A percentile compares a stretch with the other conserved stretches of the same genome.
phyloP scores from a whole-genome alignment of 2,113 vertebrate species.

The Puffinus mauretanicus region DNA sequence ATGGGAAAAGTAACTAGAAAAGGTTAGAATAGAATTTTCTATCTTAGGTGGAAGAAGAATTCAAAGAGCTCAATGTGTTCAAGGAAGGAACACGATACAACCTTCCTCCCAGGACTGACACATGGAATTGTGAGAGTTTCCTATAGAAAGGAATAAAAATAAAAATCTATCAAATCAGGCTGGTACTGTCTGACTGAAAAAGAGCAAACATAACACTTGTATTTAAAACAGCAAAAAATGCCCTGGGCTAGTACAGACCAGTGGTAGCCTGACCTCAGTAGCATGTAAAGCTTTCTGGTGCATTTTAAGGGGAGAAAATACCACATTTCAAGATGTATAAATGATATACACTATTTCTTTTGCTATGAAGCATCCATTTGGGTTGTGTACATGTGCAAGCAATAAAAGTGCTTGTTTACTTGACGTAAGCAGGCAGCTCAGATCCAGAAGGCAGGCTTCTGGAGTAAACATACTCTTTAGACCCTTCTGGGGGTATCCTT shows the following conservation, averaged over 20 bases:
- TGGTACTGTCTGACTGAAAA: not conserved
- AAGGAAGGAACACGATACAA: not conserved
- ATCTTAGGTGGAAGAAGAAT: not conserved
- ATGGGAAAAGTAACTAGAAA: not conserved
- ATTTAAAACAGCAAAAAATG: not conserved
- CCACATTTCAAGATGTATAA: not conserved
- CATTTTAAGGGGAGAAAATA: not conserved
- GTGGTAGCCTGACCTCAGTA: not conserved
- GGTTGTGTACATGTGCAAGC: not conserved
- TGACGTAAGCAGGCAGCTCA: not conserved
- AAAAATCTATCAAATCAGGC: not conserved
- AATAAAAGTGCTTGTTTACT: not conserved
- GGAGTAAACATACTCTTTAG: not conserved
- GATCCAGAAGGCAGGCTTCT: not conserved
- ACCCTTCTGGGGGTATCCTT: not conserved
- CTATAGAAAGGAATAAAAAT: not conserved
- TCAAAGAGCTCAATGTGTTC: not conserved
- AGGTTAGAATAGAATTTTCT: not conserved
- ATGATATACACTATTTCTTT: not conserved
- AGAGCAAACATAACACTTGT: not conserved
- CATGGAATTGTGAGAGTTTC: not conserved
- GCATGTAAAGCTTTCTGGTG: not conserved
- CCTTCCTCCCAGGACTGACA: not conserved
- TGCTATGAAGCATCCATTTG: not conserved
- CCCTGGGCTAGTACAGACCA: not conserved